These are phyloP conservation scores for Coelopa frigida DNA, from an alignment of 1,140 invertebrate species.

Conservation along the genomic window DNA sequence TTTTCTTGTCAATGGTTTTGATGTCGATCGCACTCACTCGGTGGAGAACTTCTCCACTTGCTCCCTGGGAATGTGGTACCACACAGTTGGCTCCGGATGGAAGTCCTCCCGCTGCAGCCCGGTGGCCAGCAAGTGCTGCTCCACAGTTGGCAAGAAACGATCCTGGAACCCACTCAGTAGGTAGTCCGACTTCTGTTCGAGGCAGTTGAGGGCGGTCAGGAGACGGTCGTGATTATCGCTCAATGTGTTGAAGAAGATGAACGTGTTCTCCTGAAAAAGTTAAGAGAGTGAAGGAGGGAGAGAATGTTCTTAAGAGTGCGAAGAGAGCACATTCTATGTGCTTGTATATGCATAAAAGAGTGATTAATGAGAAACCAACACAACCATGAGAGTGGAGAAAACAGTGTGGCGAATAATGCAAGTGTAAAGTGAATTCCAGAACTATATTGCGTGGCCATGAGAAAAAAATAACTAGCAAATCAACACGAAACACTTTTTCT, in stretches of 20 bases:
- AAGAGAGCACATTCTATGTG: too few relatives aligned
- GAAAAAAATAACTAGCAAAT: too few relatives aligned
- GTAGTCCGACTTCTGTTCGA: slow-evolving; percentile 7
- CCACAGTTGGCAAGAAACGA: slow-evolving; percentile 16
- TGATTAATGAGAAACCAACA: too few relatives aligned
- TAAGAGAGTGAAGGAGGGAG: too few relatives aligned
- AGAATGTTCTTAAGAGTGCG: too few relatives aligned
- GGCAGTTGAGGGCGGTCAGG: slow-evolving; percentile 11
- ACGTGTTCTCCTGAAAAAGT: too few relatives aligned
- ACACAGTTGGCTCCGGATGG: slow-evolving; percentile 7
- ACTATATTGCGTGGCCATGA: too few relatives aligned
- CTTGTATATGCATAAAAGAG: too few relatives aligned
- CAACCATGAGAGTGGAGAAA: too few relatives aligned
- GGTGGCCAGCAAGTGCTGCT: slow-evolving; percentile 5
- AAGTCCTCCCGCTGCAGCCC: slow-evolving; percentile 8
- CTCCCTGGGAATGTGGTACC: slow-evolving; percentile 22
- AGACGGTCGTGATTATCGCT: slow-evolving; percentile 13
- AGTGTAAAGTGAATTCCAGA: too few relatives aligned
- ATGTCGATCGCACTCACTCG: slow-evolving; percentile 20
- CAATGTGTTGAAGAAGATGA: slow-evolving; percentile 22
- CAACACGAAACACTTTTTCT: too few relatives aligned
- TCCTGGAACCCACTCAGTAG: slow-evolving; percentile 18
- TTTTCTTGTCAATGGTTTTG: not conserved
- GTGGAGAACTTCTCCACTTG: slow-evolving; percentile 16
- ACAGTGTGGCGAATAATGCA: too few relatives aligned